Evolutionary conservation across 2,888 invertebrate species (phyloP).

Genomic region (Penaeus monodon): DNA sequence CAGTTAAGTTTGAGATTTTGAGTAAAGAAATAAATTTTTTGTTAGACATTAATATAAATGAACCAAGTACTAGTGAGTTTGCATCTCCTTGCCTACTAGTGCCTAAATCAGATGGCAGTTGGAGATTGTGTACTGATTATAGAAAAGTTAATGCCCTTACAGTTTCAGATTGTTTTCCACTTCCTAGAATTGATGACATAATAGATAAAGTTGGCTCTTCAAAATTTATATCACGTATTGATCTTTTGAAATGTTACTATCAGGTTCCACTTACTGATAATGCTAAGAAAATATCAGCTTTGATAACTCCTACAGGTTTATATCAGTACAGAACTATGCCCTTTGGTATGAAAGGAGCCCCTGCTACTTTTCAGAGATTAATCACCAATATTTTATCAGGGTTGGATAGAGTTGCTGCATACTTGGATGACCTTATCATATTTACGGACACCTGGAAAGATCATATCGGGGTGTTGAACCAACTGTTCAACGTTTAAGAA

Average conservation of each 20-base stretch:
- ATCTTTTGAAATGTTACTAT: background rate
- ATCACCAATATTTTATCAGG: too few species aligned
- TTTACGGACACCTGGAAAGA: slow-evolving; percentile 5
- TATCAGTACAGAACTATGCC: too few species aligned
- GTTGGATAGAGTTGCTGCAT: background rate
- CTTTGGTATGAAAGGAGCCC: too few species aligned
- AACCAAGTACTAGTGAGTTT: too few species aligned
- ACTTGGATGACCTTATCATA: background rate
- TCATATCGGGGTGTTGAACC: background rate
- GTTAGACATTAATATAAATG: too few species aligned
- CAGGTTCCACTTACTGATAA: background rate
- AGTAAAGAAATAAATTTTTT: too few species aligned
- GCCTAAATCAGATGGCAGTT: slow-evolving; percentile 13
- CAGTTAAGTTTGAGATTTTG: too few species aligned
- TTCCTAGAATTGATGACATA: slow-evolving; percentile 9
- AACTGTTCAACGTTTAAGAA: background rate
- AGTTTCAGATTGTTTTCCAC: slow-evolving; percentile 2
- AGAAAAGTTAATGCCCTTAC: background rate
- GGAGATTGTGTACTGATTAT: slow-evolving; percentile 1
- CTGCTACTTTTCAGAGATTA: too few species aligned
- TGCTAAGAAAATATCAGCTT: slow-evolving; percentile 19
- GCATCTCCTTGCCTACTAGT: background rate
- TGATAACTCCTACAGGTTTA: background rate
- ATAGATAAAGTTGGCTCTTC: background rate
- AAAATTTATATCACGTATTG: background rate